Evolutionary conservation across 2,113 vertebrate genomes (phyloP).

Genomic region (Plectropomus leopardus): DNA sequence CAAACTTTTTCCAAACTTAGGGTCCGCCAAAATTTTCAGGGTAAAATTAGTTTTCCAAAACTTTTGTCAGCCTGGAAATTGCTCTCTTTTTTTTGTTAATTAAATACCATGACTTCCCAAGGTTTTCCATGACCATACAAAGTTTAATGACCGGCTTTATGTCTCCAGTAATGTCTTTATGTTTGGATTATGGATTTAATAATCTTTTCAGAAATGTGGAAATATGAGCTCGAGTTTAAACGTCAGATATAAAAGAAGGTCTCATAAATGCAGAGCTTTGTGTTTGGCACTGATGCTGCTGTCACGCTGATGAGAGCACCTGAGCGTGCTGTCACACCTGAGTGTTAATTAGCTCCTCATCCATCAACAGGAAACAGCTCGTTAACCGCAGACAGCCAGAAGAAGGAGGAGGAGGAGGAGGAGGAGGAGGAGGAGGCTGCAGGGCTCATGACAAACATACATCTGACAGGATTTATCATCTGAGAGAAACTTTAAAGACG

Average conservation of each 20-base stretch:
- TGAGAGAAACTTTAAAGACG: background rate
- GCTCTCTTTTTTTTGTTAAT: too few relatives aligned
- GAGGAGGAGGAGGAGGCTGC: too few relatives aligned
- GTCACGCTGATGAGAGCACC: slow-evolving; percentile 40
- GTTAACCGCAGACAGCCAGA: slow-evolving; percentile 27
- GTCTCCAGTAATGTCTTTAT: background rate
- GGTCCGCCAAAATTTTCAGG: too few relatives aligned
- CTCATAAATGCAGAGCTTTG: background rate
- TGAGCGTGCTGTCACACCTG: slow-evolving; percentile 66
- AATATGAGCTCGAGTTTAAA: background rate
- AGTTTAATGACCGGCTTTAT: background rate
- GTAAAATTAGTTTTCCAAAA: too few relatives aligned
- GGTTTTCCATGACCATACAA: too few relatives aligned
- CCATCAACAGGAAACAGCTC: slow-evolving; percentile 34
- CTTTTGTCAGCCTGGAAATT: too few relatives aligned
- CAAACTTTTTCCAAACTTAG: too few relatives aligned
- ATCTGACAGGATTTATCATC: background rate
- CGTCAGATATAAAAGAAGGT: slow-evolving; percentile 6
- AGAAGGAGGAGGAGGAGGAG: too few relatives aligned
- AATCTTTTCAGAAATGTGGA: background rate
- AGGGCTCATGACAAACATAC: background rate
- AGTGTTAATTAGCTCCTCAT: slow-evolving; percentile 61
- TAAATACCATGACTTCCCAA: too few relatives aligned
- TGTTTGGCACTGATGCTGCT: slow-evolving; percentile 5
- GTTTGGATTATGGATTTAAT: background rate